Base-by-base conservation (phyloP, 2,113 vertebrate species). In the Xyrauchen texanus region DNA sequence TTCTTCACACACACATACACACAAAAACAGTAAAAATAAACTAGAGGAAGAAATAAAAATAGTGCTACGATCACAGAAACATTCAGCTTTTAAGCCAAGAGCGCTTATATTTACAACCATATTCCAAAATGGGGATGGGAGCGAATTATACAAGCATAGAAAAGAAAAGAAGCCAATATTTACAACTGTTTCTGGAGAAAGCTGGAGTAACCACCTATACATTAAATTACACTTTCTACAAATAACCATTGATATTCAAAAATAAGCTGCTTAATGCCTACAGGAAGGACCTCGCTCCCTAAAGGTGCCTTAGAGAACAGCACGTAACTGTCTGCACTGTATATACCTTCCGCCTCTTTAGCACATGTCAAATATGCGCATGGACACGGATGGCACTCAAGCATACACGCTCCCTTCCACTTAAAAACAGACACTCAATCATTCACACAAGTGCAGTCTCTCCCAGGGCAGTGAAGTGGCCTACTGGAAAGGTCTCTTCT, bases 161-260 rank as follows among this genome's bases (percentile, higher is more conserved):
- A 93, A 92, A 92, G 82, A 90, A 89, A 89, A 90, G 82, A 90
- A 91, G 91, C 88, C 1, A 84, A 88, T 93, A 93, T 94, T 88
- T 94, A 93, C 93, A 93, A 83, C 83, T 86, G 90, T 93, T 89
- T 88, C 87, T 90, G 91, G 87, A 90, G 90, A 93, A 91, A 92
- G 90, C 89, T 85, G 90, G 87, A 89, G 88, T 88, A 92, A 91
- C 89, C 88, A 90, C 89, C 91, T 93, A 92, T 94, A 94, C 92
- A 93, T 93, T 93, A 91, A 93, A 92, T 93, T 94, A 92, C 93
- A 94, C 88, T 93, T 94, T 94, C 93, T 94, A 94, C 93, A 94
- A 92, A 92, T 88, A 93, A 91, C 91, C 88, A 90, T 92, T 88
- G 86, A 92, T 91, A 90, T 92, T 90, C 84, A 91, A 91, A 93